These are phyloP conservation scores for Lasiurus cinereus DNA, from an alignment of 2,113 vertebrate genomes.

Conservation along the genomic window DNA sequence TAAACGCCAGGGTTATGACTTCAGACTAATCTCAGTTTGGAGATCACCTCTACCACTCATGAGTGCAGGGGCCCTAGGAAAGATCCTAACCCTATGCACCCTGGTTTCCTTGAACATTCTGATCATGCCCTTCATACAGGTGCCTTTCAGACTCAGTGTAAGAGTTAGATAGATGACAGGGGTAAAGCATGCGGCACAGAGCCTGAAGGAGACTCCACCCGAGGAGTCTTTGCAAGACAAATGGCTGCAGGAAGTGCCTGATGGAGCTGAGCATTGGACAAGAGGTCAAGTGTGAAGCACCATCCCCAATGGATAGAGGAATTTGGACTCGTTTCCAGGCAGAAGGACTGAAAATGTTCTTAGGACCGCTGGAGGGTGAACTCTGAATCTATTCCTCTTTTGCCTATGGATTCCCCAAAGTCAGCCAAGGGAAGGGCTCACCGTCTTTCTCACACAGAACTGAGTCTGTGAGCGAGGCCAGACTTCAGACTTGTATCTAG, in stretches of 20 bases:
- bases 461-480: neutral
- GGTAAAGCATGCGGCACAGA: neutral
- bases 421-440: neutral
- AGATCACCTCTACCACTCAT: neutral
- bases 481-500: conserved; percentile 2
- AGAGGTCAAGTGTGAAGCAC: neutral
- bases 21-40: neutral
- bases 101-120: neutral
- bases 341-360: neutral
- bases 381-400: neutral
- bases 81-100: neutral
- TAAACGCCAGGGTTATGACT: neutral
- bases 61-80: neutral
- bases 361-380: neutral
- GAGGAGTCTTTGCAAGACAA: neutral
- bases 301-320: neutral
- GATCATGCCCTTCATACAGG: neutral
- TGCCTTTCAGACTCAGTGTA: neutral
- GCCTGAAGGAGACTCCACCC: neutral
- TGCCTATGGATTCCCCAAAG: neutral
- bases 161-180: neutral
- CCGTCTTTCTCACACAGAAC: neutral
- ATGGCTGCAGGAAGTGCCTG: neutral
- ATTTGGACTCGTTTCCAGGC: neutral
- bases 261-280: neutral